Conservation (phyloP, 1,140 invertebrate species). For the Aphelinus certus region DNA sequence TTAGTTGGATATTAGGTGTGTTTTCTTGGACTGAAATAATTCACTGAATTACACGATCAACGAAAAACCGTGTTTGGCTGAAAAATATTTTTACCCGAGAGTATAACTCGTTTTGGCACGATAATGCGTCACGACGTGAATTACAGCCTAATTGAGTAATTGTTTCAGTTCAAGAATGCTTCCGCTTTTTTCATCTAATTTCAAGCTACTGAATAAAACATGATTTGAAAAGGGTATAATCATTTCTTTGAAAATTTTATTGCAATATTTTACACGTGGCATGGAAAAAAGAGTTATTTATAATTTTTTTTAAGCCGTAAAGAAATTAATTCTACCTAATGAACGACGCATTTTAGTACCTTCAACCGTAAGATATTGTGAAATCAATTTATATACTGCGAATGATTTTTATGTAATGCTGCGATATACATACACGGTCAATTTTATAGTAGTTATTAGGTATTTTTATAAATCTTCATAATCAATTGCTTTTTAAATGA, state of each 20-base stretch:
- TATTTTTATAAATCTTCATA: conserved; percentile 30
- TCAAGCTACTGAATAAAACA: conserved; percentile 16
- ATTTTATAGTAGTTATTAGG: conserved; percentile 20
- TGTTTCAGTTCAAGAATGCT: conserved; percentile 15
- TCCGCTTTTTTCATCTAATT: conserved; percentile 34
- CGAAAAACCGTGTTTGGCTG: background rate
- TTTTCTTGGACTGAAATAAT: background rate
- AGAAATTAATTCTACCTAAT: conserved; percentile 1
- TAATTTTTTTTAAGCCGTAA: background rate
- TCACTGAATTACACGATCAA: no score
- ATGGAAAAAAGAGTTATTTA: background rate
- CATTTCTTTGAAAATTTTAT: no score
- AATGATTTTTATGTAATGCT: background rate
- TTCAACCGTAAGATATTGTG: conserved; percentile 14
- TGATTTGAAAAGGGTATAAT: background rate
- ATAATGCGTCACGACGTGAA: background rate
- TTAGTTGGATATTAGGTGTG: background rate
- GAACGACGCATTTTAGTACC: conserved; percentile 6
- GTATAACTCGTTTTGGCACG: background rate
- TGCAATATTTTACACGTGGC: background rate
- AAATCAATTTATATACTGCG: background rate
- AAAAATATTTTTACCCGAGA: background rate
- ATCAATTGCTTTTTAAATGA: conserved; percentile 21
- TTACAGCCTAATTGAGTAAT: conserved; percentile 6
- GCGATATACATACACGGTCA: background rate